Evolutionary conservation across 2,113 vertebrate genomes (phyloP), one percentile per base, ranked within the genome.

Genomic region (Nicator chloris): DNA sequence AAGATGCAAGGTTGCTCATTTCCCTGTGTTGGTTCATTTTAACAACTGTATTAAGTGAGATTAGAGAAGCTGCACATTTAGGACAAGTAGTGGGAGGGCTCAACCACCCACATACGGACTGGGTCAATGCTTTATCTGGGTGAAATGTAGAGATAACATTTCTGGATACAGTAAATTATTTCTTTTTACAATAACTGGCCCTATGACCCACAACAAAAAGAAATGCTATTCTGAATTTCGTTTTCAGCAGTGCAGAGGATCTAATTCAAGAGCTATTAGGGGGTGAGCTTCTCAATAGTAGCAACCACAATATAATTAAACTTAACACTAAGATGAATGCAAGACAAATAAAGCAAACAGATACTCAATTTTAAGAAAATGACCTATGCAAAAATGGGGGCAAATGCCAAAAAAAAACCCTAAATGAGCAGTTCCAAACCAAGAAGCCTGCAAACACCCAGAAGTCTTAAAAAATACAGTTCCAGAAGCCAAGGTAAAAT

Each of bases 31-130:
- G 86, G 56, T 86, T 94, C 82, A 50, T 57, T 70, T 90, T 64
- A 92, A 71, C 88, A 90, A 86, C 33, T 88, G 94, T 71, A 90
- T 78, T 68, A 76, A 93, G 72, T 33, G 65, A 92, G 82, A 86
- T 90, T 59, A 92, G 82, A 83, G 82, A 80, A 92, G 80, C 66
- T 86, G 88, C 64, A 77, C 64, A 54, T 92, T 94, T 88, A 94
- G 86, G 88, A 77, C n/a, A 39, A 11, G n/a, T 10, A 45, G 82
- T 73, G 47, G 82, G 95, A 82, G 73, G 45, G 82, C 64, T 86
- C 71, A 72, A 39, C 79, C 80, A 80, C 71, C 71, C 76, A 92
- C 92, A 40, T 27, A 56, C 0, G 4, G 75, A 14, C 37, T 14
- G 42, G 71, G 79, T 77, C 85, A 88, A 61, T 59, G 39, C 50